These are phyloP conservation scores for Diabrotica balteata DNA, from an alignment of 2,888 invertebrate species.

Conservation along the genomic window DNA sequence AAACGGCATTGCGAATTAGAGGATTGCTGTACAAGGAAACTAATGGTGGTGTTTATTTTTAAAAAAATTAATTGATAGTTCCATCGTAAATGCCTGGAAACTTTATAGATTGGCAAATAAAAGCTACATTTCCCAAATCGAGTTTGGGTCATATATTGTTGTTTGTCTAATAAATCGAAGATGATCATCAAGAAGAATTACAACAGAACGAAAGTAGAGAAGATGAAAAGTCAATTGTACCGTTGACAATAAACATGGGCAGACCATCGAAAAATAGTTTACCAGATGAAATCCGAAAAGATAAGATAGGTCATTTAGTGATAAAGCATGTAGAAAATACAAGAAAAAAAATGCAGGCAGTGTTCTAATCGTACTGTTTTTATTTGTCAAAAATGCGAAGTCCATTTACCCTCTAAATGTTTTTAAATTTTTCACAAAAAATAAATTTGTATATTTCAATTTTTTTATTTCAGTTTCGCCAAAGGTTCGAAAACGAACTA, in stretches of 20 bases:
- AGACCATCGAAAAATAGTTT: no score
- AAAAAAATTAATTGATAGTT: no score
- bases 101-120: conserved; percentile 5
- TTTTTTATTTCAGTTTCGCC: no score
- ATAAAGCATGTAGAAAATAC: no score
- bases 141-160: neutral
- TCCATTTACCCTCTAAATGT: neutral
- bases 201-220: neutral
- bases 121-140: conserved; percentile 1
- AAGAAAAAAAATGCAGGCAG: neutral
- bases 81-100: conserved; percentile 10
- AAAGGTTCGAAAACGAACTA: no score
- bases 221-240: neutral
- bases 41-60: conserved; percentile 11
- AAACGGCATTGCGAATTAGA: conserved; percentile 7
- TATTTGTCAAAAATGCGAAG: neutral
- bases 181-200: neutral
- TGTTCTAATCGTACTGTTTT: neutral
- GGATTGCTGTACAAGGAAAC: conserved; percentile 8
- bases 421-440: neutral
- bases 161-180: neutral
- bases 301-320: no score
- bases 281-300: no score
- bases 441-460: no score
- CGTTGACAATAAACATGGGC: no score